Percentiles rank a stretch among this genome's conserved stretches.
Conservation (phyloP, 2,888 invertebrate species). For the Marasmarcha lunaedactyla region DNA sequence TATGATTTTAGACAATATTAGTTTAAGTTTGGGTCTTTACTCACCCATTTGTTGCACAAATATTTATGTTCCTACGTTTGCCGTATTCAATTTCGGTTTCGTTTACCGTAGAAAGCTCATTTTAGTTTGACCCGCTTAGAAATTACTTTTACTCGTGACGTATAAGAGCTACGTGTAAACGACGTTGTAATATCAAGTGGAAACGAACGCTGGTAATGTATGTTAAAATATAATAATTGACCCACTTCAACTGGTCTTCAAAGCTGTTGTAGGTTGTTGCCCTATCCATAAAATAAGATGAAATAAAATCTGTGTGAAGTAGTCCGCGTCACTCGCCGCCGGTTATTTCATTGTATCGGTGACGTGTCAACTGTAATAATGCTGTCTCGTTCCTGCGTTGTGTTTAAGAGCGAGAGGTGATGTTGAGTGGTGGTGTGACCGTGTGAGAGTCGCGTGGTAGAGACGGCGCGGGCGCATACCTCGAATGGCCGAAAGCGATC, state of each 20-base stretch:
- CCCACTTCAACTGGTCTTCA: conserved; percentile 4
- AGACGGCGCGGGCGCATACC: conserved; percentile 27
- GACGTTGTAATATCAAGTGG: conserved; percentile 8
- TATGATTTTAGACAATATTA: conserved; percentile 25
- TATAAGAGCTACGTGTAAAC: conserved; percentile 5
- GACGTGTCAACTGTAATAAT: conserved; percentile 21
- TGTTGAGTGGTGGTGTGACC: conserved; percentile 9
- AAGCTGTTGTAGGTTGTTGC: conserved; percentile 34
- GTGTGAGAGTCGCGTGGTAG: conserved; percentile 20
- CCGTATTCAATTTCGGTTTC: conserved; percentile 40
- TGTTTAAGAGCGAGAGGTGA: conserved; percentile 33
- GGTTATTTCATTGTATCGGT: conserved; percentile 18
- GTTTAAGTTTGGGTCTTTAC: conserved; percentile 30
- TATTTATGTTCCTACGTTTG: conserved; percentile 32
- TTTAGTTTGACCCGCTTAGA: conserved; percentile 19
- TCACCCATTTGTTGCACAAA: conserved; percentile 48
- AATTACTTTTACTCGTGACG: conserved; percentile 16
- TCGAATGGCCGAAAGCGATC: conserved; percentile 45
- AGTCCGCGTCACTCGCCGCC: conserved; percentile 37
- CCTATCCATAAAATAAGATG: conserved; percentile 32
- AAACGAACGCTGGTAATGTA: background rate
- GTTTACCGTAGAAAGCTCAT: conserved; percentile 31
- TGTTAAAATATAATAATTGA: conserved; percentile 4
- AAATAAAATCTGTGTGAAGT: conserved; percentile 47
- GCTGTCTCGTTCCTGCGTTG: conserved; percentile 31